Conservation (phyloP, 2,113 vertebrate genomes). For the Sturnus vulgaris region DNA sequence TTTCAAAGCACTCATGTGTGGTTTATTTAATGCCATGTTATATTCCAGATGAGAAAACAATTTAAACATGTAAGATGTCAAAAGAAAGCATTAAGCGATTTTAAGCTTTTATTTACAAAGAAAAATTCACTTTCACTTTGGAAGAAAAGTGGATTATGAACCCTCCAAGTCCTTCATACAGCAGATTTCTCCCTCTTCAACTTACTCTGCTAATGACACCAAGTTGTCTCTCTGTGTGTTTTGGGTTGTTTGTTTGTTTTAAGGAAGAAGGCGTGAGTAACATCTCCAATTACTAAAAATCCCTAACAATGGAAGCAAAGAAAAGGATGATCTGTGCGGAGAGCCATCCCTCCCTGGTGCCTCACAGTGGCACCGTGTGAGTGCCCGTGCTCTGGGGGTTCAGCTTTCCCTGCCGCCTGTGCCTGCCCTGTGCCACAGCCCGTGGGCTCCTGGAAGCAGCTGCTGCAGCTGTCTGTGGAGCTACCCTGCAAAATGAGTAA, state of each 20-base stretch:
- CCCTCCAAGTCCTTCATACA: not conserved
- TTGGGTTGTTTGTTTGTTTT: not conserved
- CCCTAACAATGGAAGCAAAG: not conserved
- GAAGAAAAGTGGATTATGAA: not conserved
- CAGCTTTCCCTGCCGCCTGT: rapidly evolving
- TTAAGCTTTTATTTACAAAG: not conserved
- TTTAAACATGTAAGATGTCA: not conserved
- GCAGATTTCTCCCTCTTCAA: not conserved
- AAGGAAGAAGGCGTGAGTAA: not conserved
- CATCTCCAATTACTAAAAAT: not conserved
- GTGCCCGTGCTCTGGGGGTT: not conserved
- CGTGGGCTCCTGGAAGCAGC: not conserved
- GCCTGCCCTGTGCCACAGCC: not conserved
- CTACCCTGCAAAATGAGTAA: not conserved
- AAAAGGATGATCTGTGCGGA: not conserved
- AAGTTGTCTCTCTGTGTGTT: not conserved
- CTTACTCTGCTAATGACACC: not conserved
- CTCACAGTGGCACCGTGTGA: not conserved
- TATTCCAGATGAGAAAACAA: not conserved
- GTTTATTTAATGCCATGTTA: not conserved
- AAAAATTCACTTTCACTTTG: not conserved
- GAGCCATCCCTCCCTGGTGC: not conserved
- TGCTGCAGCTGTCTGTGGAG: not conserved
- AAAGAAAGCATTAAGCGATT: not conserved
- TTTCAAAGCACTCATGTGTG: not conserved